phyloP scores from a whole-genome alignment of 2,888 invertebrate species.

The Noctua pronuba region DNA sequence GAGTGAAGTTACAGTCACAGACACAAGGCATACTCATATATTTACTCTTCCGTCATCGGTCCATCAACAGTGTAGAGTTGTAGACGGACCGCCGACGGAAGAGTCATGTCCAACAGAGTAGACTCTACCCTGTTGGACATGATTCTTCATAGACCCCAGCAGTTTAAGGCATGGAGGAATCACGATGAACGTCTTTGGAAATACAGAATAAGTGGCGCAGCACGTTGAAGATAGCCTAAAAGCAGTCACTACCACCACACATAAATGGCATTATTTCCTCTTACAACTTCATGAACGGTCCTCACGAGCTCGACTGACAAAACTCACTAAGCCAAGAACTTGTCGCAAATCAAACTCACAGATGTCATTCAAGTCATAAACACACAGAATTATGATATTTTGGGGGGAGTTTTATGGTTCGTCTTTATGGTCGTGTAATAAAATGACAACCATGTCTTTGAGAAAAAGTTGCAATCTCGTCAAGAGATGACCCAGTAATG shows the following conservation, averaged over 20 bases:
- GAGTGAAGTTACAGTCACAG: too few species aligned
- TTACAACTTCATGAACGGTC: neutral
- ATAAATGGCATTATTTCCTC: neutral
- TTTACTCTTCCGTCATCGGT: too few species aligned
- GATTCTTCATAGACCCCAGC: neutral
- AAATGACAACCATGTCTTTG: slow-evolving; percentile 69
- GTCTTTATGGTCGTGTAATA: slow-evolving; percentile 74
- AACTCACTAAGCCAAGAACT: neutral
- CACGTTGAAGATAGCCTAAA: neutral
- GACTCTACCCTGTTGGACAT: neutral
- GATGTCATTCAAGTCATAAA: slow-evolving; percentile 65
- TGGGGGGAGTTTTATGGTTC: slow-evolving; percentile 72
- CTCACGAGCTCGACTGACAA: neutral
- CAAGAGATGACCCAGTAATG: slow-evolving; percentile 70
- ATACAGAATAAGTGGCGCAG: too few species aligned
- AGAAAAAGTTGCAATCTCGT: slow-evolving; percentile 75
- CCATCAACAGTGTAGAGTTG: too few species aligned
- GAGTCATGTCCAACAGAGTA: too few species aligned
- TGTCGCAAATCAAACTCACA: slow-evolving; percentile 43
- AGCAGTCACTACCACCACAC: neutral
- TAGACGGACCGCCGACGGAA: too few species aligned
- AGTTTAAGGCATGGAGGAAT: neutral
- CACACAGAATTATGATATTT: slow-evolving; percentile 69
- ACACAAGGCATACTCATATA: too few species aligned
- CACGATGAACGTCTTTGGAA: neutral